These are phyloP conservation scores for Hydraecia micacea DNA, from an alignment of 2,888 invertebrate species.

Conservation along the genomic window DNA sequence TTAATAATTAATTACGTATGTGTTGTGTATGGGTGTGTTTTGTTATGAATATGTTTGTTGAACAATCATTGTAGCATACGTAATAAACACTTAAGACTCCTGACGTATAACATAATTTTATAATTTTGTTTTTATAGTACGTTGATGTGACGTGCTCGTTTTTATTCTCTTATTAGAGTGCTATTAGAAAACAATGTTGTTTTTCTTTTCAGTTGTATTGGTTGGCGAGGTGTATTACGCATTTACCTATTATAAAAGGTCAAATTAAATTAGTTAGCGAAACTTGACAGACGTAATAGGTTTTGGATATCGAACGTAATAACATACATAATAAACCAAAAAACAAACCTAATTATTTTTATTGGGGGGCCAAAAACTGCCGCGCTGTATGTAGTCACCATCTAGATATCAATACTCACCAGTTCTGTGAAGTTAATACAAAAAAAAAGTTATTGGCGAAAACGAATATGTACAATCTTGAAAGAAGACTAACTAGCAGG, in stretches of 20 bases:
- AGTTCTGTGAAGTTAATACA: too few species aligned
- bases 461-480: too few species aligned
- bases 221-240: not conserved
- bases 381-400: too few species aligned
- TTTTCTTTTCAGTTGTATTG: not conserved
- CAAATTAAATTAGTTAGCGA: not conserved
- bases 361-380: too few species aligned
- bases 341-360: not conserved
- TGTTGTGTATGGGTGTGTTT: slow-evolving; percentile 19
- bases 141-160: not conserved
- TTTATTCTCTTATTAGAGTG: not conserved
- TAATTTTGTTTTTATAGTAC: slow-evolving; percentile 11
- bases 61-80: slow-evolving; percentile 4
- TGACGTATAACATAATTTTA: slow-evolving; percentile 37
- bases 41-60: slow-evolving; percentile 3
- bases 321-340: too few species aligned
- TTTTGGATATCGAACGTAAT: not conserved
- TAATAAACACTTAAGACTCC: slow-evolving; percentile 1
- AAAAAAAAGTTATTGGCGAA: too few species aligned
- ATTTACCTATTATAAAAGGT: not conserved
- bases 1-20: slow-evolving; percentile 3
- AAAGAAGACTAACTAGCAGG: too few species aligned
- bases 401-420: too few species aligned
- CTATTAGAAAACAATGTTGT: slow-evolving; percentile 4
- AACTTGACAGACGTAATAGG: not conserved